Evolutionary conservation across 2,888 invertebrate species (phyloP).

Genomic region (Volucella inanis): DNA sequence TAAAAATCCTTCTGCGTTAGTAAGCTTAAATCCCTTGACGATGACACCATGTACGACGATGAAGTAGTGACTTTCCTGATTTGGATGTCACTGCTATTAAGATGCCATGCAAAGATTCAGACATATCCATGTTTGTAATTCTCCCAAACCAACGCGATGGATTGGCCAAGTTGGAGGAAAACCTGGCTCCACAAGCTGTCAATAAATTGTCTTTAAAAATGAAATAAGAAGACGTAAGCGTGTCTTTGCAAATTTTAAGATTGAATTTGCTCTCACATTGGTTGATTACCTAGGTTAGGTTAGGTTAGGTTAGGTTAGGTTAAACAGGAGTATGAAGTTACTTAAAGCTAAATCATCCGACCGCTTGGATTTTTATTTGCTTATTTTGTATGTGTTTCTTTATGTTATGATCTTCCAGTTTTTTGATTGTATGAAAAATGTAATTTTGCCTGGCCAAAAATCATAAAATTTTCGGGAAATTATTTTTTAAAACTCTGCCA

Average conservation of each 20-base stretch:
- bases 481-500: no score
- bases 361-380: no score
- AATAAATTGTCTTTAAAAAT: constrained; percentile 83
- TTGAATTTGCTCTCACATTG: constrained; percentile 83
- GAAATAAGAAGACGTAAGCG: constrained; percentile 84
- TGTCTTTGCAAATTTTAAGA: constrained; percentile 90
- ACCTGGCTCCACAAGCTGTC: constrained; percentile 85
- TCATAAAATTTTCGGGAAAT: no score
- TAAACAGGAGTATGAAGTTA: no score
- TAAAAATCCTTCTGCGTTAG: constrained; percentile 81
- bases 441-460: no score
- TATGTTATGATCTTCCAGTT: no score
- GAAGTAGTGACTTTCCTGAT: constrained; percentile 80
- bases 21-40: constrained; percentile 82
- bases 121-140: constrained; percentile 89
- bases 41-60: constrained; percentile 87
- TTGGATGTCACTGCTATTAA: constrained; percentile 86
- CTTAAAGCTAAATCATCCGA: no score
- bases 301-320: no score
- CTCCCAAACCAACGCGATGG: constrained; percentile 88
- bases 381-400: no score
- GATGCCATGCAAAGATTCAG: constrained; percentile 87
- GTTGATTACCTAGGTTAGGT: constrained; percentile 86
- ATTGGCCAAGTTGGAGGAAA: constrained; percentile 85
- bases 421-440: no score